Percentiles rank a stretch among this genome's conserved stretches.
Conservation (phyloP, 2,888 invertebrate species). For the Cacoxenus indagator region DNA sequence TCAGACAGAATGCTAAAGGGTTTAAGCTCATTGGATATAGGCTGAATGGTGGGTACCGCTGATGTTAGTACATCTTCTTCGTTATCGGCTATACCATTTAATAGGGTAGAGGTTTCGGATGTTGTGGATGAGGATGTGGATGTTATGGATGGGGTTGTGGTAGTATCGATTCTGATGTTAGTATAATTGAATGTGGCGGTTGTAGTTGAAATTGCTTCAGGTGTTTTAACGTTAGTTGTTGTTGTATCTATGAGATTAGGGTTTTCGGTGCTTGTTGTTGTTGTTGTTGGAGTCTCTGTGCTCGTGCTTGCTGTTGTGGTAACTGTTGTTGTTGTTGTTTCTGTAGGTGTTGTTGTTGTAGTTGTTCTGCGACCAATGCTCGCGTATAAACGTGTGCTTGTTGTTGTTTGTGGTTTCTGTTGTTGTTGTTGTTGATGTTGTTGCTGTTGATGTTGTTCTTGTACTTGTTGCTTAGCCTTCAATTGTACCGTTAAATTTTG, state of each 20-base stretch:
- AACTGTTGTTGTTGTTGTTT: constrained; percentile 44
- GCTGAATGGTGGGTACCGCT: constrained; percentile 31
- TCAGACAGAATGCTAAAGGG: constrained; percentile 29
- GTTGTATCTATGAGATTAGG: constrained; percentile 46
- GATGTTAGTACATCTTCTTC: constrained; percentile 35
- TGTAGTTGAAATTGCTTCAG: constrained; percentile 64
- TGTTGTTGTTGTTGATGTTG: constrained; percentile 45
- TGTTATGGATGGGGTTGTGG: constrained; percentile 47
- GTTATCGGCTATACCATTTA: constrained; percentile 33
- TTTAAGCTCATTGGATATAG: constrained; percentile 31
- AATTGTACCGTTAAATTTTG: constrained; percentile 68
- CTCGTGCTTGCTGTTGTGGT: constrained; percentile 41
- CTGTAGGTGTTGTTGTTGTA: constrained; percentile 51
- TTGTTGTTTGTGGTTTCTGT: constrained; percentile 52
- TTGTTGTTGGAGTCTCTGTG: constrained; percentile 35
- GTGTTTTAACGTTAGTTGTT: constrained; percentile 53
- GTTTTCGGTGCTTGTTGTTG: constrained; percentile 37
- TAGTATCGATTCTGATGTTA: constrained; percentile 43
- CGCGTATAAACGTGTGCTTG: constrained; percentile 65
- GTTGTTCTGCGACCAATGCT: constrained; percentile 67
- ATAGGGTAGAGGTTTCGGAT: constrained; percentile 40
- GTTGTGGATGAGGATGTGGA: constrained; percentile 42
- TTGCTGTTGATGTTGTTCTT: too few relatives aligned
- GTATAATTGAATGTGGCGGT: constrained; percentile 46
- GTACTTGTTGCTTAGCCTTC: constrained; percentile 57